Evolutionary conservation across 2,113 vertebrate species (phyloP).

Genomic region (Scortum barcoo): DNA sequence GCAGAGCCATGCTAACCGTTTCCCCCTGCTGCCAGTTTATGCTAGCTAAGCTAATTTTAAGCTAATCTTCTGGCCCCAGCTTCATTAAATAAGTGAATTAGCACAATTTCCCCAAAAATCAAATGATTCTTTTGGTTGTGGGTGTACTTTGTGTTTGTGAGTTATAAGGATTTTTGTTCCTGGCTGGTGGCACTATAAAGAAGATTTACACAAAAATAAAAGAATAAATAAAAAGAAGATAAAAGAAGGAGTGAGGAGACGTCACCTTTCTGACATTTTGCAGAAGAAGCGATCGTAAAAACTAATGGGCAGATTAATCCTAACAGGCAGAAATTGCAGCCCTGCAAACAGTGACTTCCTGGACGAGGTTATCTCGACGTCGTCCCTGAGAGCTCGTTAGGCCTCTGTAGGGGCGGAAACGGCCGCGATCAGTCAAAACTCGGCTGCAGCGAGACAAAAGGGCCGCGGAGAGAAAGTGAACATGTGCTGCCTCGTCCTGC

Average conservation of each 20-base stretch:
- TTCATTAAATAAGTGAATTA: not conserved
- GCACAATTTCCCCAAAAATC: not conserved
- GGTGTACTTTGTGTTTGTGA: not conserved
- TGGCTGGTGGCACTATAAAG: not conserved
- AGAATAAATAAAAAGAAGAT: no score
- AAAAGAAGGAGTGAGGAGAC: not conserved
- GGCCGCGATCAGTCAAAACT: slow-evolving; percentile 39
- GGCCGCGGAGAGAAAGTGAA: slow-evolving; percentile 44
- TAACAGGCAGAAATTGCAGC: not conserved
- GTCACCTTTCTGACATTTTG: not conserved
- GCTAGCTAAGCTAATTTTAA: no score
- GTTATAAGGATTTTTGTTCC: not conserved
- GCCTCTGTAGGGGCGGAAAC: slow-evolving; percentile 42
- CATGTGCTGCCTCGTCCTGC: slow-evolving; percentile 41
- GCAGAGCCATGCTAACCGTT: not conserved
- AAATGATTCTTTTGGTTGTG: not conserved
- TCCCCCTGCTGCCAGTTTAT: not conserved
- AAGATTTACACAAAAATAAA: not conserved
- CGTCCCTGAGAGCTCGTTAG: slow-evolving; percentile 17
- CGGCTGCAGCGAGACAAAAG: slow-evolving; percentile 49
- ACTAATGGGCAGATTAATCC: not conserved
- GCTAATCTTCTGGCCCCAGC: no score
- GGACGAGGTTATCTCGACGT: slow-evolving; percentile 20
- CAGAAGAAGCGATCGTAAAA: not conserved
- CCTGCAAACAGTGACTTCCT: not conserved